Evolutionary conservation across 2,113 vertebrate genomes (phyloP).

Genomic region (Phaethon lepturus): DNA sequence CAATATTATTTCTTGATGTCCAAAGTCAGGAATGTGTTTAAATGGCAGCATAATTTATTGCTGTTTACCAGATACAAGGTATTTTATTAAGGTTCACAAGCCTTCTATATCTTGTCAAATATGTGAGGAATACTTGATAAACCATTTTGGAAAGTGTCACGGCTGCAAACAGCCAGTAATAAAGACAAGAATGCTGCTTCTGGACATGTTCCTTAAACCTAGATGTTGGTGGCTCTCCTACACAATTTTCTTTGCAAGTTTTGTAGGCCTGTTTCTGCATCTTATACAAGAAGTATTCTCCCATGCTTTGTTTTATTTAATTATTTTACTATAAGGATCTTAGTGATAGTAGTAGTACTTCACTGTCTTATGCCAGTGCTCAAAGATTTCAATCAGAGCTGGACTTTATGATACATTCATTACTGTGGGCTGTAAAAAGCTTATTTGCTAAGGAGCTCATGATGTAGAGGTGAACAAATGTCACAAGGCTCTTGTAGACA

Average conservation of each 20-base stretch:
- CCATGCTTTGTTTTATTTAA: neutral
- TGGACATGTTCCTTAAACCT: neutral
- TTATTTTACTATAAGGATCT: neutral
- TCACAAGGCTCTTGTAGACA: neutral
- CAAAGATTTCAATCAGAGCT: neutral
- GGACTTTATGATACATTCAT: neutral
- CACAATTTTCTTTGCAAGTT: neutral
- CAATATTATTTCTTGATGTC: neutral
- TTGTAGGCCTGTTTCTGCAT: neutral
- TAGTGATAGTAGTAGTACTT: neutral
- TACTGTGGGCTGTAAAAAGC: neutral
- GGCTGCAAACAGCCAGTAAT: neutral
- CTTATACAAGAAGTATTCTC: neutral
- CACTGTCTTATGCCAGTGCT: neutral
- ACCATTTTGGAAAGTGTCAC: neutral
- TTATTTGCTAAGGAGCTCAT: neutral
- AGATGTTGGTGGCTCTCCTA: neutral
- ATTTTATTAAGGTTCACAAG: neutral
- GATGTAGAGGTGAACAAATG: neutral
- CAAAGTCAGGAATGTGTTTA: constrained; percentile 2
- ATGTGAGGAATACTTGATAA: neutral
- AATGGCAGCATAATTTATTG: neutral
- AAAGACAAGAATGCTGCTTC: neutral
- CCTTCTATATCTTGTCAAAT: neutral
- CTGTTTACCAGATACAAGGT: neutral